Percentiles rank a stretch among this genome's conserved stretches.
phyloP scores from a whole-genome alignment of 2,797 vertebrate species.

The Gephyroberyx darwinii region DNA sequence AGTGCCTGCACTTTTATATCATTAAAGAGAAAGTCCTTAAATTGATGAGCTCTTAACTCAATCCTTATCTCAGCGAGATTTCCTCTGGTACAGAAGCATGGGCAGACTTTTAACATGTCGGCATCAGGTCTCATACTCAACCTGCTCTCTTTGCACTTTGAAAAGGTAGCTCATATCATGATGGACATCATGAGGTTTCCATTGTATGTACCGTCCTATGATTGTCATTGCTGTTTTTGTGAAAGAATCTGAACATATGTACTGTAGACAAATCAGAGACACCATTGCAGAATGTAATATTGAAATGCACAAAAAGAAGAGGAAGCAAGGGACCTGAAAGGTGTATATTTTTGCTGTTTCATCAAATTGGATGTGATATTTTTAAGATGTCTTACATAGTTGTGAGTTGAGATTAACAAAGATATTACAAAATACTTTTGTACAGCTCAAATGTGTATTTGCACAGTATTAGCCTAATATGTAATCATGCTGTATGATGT shows the following conservation, averaged over 20 bases:
- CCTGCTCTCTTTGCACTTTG: constrained; percentile 84
- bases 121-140: constrained; percentile 74
- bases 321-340: constrained; percentile 71
- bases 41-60: constrained; percentile 54
- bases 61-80: constrained; percentile 70
- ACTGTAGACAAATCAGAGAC: constrained; percentile 75
- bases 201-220: constrained; percentile 45
- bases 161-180: constrained; percentile 72
- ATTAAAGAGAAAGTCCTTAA: constrained; percentile 61
- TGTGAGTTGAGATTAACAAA: constrained; percentile 70
- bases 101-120: constrained; percentile 47
- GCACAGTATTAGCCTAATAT: constrained; percentile 85
- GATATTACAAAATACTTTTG: constrained; percentile 76
- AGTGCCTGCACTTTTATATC: constrained; percentile 83
- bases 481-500: constrained; percentile 70
- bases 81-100: constrained; percentile 62
- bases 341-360: constrained; percentile 79
- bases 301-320: constrained; percentile 78
- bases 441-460: constrained; percentile 79
- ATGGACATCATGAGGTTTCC: constrained; percentile 51
- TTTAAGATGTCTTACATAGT: constrained; percentile 68
- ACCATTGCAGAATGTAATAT: constrained; percentile 75
- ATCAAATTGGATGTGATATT: constrained; percentile 76
- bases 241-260: constrained; percentile 62
- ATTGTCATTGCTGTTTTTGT: constrained; percentile 55